Percentiles rank a stretch among this genome's conserved stretches.
phyloP scores from a whole-genome alignment of 2,888 invertebrate genomes.

The Nebria salina region DNA sequence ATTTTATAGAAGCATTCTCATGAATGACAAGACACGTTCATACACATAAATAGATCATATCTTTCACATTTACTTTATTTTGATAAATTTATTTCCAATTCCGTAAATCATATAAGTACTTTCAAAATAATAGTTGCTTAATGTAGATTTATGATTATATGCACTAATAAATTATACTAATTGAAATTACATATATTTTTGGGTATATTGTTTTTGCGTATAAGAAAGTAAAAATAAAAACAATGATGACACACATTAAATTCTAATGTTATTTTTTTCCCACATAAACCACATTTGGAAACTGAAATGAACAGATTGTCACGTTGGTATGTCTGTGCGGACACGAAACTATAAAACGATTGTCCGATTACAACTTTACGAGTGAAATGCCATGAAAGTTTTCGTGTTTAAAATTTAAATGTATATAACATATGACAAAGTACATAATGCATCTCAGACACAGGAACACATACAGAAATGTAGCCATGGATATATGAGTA shows the following conservation, averaged over 20 bases:
- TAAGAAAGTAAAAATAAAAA: no score
- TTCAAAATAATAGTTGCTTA: no score
- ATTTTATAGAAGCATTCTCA: not conserved
- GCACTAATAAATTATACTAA: no score
- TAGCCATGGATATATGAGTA: not conserved
- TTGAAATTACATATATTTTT: no score
- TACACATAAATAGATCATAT: not conserved
- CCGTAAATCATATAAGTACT: no score
- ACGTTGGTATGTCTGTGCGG: slow-evolving; percentile 4
- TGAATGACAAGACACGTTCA: not conserved
- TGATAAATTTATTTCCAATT: no score
- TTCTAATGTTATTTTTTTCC: no score
- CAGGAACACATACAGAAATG: not conserved
- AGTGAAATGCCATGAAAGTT: slow-evolving; percentile 30
- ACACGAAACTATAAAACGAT: slow-evolving; percentile 35
- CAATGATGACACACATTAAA: no score
- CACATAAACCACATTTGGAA: not conserved
- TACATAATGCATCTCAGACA: slow-evolving; percentile 33
- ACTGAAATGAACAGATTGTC: not conserved
- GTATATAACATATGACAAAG: slow-evolving; percentile 18
- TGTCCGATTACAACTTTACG: slow-evolving; percentile 43
- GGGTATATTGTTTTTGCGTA: no score
- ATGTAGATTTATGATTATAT: no score
- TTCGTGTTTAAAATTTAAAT: slow-evolving; percentile 39
- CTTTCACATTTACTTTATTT: not conserved